Evolutionary conservation across 2,797 vertebrate genomes (phyloP).

Genomic region (Lacerta bilineata): DNA sequence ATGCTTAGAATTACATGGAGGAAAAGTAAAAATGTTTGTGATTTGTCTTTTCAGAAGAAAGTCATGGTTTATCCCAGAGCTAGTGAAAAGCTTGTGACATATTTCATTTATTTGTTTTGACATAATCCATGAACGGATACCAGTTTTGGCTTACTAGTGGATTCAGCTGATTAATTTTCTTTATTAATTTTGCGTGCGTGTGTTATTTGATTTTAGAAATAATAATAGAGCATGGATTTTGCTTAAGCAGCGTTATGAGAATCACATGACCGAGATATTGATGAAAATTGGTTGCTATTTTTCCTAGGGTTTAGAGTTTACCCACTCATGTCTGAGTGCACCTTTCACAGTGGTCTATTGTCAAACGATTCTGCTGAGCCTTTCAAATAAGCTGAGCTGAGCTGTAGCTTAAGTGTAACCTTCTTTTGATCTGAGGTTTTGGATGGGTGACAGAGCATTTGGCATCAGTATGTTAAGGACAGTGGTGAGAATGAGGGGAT

Average conservation of each 20-base stretch:
- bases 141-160: neutral
- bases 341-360: slow-evolving; percentile 8
- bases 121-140: too few relatives aligned
- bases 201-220: neutral
- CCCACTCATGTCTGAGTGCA: neutral
- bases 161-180: neutral
- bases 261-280: neutral
- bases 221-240: neutral
- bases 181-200: rapidly evolving
- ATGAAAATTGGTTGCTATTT: neutral
- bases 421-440: neutral
- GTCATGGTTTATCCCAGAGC: too few relatives aligned
- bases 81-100: too few relatives aligned
- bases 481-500: neutral
- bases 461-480: neutral
- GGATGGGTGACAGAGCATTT: neutral
- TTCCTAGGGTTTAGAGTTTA: slow-evolving; percentile 18
- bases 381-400: slow-evolving; percentile 11
- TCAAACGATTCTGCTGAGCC: neutral
- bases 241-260: neutral
- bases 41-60: too few relatives aligned
- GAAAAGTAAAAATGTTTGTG: too few relatives aligned
- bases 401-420: neutral
- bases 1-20: too few relatives aligned
- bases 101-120: too few relatives aligned